phyloP scores from a whole-genome alignment of 2,888 invertebrate species.

The Tortrix viridana region DNA sequence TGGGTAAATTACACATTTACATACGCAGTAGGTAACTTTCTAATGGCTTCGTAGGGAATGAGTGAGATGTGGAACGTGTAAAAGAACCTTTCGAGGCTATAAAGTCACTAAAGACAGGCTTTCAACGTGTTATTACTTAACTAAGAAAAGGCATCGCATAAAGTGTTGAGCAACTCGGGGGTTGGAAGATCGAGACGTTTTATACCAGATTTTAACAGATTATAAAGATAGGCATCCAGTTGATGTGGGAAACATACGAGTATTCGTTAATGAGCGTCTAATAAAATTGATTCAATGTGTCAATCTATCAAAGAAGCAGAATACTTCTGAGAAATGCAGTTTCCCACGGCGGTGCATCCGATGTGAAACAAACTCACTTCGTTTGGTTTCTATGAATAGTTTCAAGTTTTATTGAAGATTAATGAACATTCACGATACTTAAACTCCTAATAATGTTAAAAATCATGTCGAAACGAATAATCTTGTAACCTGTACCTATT shows the following conservation, averaged over 20 bases:
- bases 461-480: too few relatives aligned
- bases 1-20: constrained; percentile 36
- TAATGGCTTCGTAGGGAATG: constrained; percentile 13
- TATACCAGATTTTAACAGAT: too few relatives aligned
- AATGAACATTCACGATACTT: too few relatives aligned
- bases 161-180: too few relatives aligned
- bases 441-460: too few relatives aligned
- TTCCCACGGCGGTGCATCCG: constrained; percentile 21
- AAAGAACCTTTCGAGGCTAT: not conserved
- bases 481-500: too few relatives aligned
- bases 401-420: not conserved
- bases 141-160: too few relatives aligned
- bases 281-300: not conserved
- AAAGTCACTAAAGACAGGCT: not conserved
- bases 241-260: too few relatives aligned
- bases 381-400: constrained; percentile 4
- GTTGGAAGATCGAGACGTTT: too few relatives aligned
- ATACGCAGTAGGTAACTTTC: constrained; percentile 27
- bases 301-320: constrained; percentile 7
- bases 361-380: constrained; percentile 17
- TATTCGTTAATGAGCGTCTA: too few relatives aligned
- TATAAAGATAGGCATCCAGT: too few relatives aligned
- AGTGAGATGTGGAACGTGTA: not conserved
- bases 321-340: constrained; percentile 9
- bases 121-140: too few relatives aligned